phyloP scores from a whole-genome alignment of 2,888 invertebrate species.

The Tetramorium bicarinatum region DNA sequence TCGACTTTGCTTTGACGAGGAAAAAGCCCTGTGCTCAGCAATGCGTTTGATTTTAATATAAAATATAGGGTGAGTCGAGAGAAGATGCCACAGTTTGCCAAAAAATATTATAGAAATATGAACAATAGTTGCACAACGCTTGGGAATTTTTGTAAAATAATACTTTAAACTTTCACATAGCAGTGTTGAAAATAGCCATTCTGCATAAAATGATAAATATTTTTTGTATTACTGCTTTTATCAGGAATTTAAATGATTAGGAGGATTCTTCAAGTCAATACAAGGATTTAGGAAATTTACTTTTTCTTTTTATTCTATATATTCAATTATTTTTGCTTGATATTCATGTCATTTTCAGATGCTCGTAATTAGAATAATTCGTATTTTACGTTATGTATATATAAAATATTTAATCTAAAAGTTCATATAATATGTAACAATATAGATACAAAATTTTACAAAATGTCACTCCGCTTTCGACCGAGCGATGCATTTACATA shows the following conservation, averaged over 20 bases:
- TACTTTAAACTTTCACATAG: too few relatives aligned
- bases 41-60: constrained; percentile 5
- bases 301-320: too few relatives aligned
- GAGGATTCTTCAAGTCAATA: background rate
- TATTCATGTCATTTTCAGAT: background rate
- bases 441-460: background rate
- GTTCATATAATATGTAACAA: background rate
- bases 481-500: constrained; percentile 15
- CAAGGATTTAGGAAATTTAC: background rate
- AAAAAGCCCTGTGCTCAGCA: background rate
- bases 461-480: background rate
- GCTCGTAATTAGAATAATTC: background rate
- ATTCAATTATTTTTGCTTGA: background rate
- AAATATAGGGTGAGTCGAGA: background rate
- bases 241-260: background rate
- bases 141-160: too few relatives aligned
- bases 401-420: background rate
- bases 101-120: too few relatives aligned
- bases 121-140: too few relatives aligned
- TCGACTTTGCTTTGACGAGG: background rate
- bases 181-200: too few relatives aligned
- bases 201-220: background rate
- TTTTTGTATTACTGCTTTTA: background rate
- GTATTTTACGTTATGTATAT: background rate
- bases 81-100: too few relatives aligned